Percentiles rank a stretch among this genome's conserved stretches.
phyloP scores from a whole-genome alignment of 2,113 vertebrate genomes.

The Plestiodon gilberti region DNA sequence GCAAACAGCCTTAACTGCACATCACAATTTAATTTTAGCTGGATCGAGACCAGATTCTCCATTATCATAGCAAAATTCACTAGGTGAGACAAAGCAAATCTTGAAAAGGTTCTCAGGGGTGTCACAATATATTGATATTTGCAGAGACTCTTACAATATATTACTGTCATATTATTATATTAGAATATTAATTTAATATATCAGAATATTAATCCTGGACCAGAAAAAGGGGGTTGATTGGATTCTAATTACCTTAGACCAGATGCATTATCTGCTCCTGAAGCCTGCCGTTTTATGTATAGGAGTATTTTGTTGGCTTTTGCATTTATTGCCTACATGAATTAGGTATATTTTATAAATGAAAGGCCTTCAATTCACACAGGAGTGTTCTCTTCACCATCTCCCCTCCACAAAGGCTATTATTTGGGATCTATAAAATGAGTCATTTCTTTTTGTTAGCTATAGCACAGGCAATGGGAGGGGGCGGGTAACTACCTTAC shows the following conservation, averaged over 20 bases:
- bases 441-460: slow-evolving; percentile 15
- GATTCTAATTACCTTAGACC: background rate
- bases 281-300: background rate
- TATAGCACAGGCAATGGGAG: background rate
- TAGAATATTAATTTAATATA: too few species aligned
- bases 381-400: background rate
- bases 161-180: too few species aligned
- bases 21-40: background rate
- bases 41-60: background rate
- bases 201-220: background rate
- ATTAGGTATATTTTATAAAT: slow-evolving; percentile 8
- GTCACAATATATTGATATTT: background rate
- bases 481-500: slow-evolving; percentile 24
- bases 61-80: background rate
- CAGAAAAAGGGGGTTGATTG: background rate
- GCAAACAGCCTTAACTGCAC: background rate
- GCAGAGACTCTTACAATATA: background rate
- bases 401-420: slow-evolving; percentile 14
- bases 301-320: slow-evolving; percentile 10
- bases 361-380: background rate
- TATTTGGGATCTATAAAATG: slow-evolving; percentile 28
- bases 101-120: background rate
- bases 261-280: background rate
- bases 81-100: background rate
- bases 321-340: slow-evolving; percentile 12